Evolutionary conservation across 2,113 vertebrate genomes (phyloP).

Genomic region (Oriolus oriolus): DNA sequence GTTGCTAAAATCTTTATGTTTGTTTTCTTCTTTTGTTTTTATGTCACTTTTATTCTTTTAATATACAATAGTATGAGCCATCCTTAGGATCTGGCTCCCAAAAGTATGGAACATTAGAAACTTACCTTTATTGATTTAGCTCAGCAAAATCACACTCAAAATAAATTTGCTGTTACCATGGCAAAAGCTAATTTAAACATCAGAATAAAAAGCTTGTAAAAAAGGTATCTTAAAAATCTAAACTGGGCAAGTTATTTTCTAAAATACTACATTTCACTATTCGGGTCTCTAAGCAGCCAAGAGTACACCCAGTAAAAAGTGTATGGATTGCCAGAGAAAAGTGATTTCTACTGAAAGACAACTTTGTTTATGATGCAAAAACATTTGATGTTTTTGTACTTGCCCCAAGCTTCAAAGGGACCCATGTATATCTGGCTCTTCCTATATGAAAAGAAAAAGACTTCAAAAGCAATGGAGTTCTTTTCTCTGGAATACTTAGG

Average conservation of each 20-base stretch:
- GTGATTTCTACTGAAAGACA: background rate
- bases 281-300: background rate
- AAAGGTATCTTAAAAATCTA: background rate
- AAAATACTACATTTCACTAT: background rate
- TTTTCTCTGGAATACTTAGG: background rate
- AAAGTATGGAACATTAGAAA: background rate
- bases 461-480: background rate
- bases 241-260: background rate
- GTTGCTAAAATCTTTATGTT: background rate
- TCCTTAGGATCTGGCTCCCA: background rate
- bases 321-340: background rate
- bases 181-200: background rate
- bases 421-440: background rate
- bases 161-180: background rate
- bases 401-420: background rate
- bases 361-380: background rate
- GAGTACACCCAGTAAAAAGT: background rate
- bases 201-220: background rate
- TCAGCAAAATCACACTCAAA: background rate
- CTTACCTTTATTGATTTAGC: background rate
- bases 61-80: background rate
- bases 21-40: background rate
- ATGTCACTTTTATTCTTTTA: background rate
- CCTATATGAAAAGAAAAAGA: background rate
- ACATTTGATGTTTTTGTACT: background rate